Base-by-base conservation (phyloP, 2,888 invertebrate species). In the Glyphotaelius pellucidus region DNA sequence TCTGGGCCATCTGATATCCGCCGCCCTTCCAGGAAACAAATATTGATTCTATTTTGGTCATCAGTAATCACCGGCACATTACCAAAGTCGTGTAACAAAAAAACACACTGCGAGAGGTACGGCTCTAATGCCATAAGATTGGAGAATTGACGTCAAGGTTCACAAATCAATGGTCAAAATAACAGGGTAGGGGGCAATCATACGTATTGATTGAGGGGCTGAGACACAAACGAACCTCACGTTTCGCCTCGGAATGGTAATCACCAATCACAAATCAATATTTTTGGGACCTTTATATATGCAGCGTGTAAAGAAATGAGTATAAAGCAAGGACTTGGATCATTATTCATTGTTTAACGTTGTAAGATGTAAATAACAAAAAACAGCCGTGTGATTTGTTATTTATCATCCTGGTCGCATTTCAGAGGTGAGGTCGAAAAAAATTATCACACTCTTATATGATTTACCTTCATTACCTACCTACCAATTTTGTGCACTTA, bases 231-330 rank as follows among this genome's bases (percentile, higher is more conserved):
- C 87, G 87, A 52, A 88, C 38, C 88, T 88, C 92, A 91, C 91
- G 91, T 91, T 89, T 85, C 87, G 83, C 83, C 67, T 67, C 67
- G 67, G 67, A 67, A 38, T 67, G 89, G 90, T 92, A 92, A 92
- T 81, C 81, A 38, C 31, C 31, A 85, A 85, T 92, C 90, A 92
- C 91, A 91, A 91, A 92, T 92, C 92, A 91, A 91, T 92, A 90
- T 92, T 91, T 91, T 90, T 38, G 90, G 83, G 83, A 83, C 90
- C 52, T 90, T n/a, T 80, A 83, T 30, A 15, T 83, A 81, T 90
- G 83, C 83, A 35, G 47, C 81, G 32, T 90, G 83, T 90, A 80
- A 80, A 89, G 89, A 67, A 67, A 7, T 67, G 67, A 25, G 67
- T 67, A 67, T n/a, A 67, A 67, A 67, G 67, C 67, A 67, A 25